phyloP scores from a whole-genome alignment of 2,888 invertebrate species.

The Volucella bombylans region DNA sequence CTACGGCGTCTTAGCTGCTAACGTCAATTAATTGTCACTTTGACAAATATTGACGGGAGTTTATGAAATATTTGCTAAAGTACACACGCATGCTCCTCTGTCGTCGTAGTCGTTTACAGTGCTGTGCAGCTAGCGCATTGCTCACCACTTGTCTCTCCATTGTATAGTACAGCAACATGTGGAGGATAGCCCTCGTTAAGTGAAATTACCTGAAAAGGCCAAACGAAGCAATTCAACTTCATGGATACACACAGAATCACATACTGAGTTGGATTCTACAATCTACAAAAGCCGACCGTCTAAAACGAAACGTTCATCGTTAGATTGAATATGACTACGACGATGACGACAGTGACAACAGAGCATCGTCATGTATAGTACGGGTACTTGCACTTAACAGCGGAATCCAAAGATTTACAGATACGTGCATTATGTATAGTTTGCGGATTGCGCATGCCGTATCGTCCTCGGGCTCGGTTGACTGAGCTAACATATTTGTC shows the following conservation, averaged over 20 bases:
- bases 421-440: slow-evolving; percentile 14
- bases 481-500: slow-evolving; percentile 73
- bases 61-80: slow-evolving; percentile 70
- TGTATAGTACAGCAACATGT: slow-evolving; percentile 10
- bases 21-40: slow-evolving; percentile 73
- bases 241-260: slow-evolving; percentile 13
- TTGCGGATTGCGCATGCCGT: slow-evolving; percentile 60
- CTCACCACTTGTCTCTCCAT: slow-evolving; percentile 11
- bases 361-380: slow-evolving; percentile 37
- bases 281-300: too few species aligned
- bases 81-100: slow-evolving; percentile 25
- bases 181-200: slow-evolving; percentile 69
- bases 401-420: slow-evolving; percentile 54
- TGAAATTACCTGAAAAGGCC: slow-evolving; percentile 71
- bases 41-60: slow-evolving; percentile 69
- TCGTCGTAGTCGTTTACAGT: too few species aligned
- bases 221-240: slow-evolving; percentile 60
- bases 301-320: too few species aligned
- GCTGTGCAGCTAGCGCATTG: background rate
- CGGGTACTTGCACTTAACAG: slow-evolving; percentile 31
- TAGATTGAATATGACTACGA: background rate
- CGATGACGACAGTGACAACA: background rate
- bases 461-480: slow-evolving; percentile 67
- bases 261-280: too few species aligned
- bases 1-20: slow-evolving; percentile 61